Evolutionary conservation across 2,797 vertebrate genomes (phyloP).

Genomic region (Manis javanica): DNA sequence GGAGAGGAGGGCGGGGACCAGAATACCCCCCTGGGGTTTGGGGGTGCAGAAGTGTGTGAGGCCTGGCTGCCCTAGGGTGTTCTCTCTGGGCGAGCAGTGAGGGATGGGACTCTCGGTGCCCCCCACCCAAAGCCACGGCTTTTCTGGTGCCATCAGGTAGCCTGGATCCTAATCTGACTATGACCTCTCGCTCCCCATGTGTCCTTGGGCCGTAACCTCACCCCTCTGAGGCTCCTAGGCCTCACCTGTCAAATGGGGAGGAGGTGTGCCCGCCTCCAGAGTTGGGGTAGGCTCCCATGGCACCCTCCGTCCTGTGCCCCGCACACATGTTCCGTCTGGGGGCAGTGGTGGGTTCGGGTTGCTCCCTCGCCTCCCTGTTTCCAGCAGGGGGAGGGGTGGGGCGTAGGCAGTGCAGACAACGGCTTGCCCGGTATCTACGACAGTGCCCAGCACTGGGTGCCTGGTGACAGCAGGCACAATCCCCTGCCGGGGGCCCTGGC

Average conservation of each 20-base stretch:
- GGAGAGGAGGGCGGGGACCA: accelerated
- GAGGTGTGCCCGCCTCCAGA: not conserved
- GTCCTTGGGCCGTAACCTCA: not conserved
- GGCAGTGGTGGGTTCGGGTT: accelerated
- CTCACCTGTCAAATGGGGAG: not conserved
- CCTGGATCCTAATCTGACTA: not conserved
- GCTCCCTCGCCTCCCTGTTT: not conserved
- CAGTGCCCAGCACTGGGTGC: not conserved
- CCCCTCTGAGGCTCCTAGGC: not conserved
- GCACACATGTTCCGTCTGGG: accelerated
- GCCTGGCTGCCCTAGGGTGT: not conserved
- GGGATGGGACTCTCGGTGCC: not conserved
- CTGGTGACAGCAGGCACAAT: not conserved
- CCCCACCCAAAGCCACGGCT: too few species aligned
- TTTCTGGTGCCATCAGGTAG: not conserved
- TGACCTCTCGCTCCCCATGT: not conserved
- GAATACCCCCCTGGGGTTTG: not conserved
- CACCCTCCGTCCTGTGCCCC: not conserved
- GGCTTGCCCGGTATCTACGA: not conserved
- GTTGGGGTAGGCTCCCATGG: not conserved
- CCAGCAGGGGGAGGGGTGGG: not conserved
- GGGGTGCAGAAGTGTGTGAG: not conserved
- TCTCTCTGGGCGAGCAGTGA: not conserved
- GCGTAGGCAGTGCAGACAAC: not conserved
- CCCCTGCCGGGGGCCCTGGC: not conserved